These are phyloP conservation scores for Xestia rhomboidea DNA, from an alignment of 2,888 invertebrate species.

Conservation along the genomic window DNA sequence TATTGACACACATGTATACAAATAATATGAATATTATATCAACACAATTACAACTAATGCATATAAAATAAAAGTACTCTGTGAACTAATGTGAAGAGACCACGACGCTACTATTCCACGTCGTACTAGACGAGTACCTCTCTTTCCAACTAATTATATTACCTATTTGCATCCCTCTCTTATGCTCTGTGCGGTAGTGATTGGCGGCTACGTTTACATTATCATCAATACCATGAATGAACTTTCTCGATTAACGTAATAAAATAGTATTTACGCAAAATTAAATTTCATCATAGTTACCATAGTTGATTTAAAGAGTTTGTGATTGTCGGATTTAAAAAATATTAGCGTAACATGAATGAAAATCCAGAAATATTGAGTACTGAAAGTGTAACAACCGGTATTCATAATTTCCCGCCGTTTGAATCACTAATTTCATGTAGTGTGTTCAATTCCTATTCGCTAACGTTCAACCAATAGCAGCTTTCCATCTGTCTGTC, in stretches of 20 bases:
- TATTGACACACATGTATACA: conserved; percentile 2
- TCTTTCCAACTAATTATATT: conserved; percentile 60
- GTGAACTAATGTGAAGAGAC: conserved; percentile 66
- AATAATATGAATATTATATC: neutral
- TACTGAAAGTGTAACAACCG: conserved; percentile 25
- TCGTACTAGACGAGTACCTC: conserved; percentile 70
- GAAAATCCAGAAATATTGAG: neutral
- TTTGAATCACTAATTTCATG: conserved; percentile 69
- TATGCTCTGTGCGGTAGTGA: conserved; percentile 82
- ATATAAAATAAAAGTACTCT: too few relatives aligned
- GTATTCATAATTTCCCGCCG: conserved; percentile 77
- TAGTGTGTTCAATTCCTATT: conserved; percentile 88
- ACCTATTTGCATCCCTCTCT: conserved; percentile 76
- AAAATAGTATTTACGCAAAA: conserved; percentile 1
- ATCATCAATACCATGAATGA: conserved; percentile 59
- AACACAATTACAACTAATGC: conserved; percentile 29
- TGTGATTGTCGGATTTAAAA: neutral
- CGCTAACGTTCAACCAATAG: conserved; percentile 90
- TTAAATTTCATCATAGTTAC: neutral
- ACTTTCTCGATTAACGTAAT: conserved; percentile 45
- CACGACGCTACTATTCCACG: conserved; percentile 69
- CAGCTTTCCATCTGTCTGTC: conserved; percentile 93
- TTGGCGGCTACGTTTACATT: conserved; percentile 74
- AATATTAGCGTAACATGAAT: neutral
- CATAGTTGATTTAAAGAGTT: neutral